Percentiles rank a stretch among this genome's conserved stretches.
phyloP scores from a whole-genome alignment of 2,113 vertebrate species.

The Sinocyclocheilus anophthalmus region DNA sequence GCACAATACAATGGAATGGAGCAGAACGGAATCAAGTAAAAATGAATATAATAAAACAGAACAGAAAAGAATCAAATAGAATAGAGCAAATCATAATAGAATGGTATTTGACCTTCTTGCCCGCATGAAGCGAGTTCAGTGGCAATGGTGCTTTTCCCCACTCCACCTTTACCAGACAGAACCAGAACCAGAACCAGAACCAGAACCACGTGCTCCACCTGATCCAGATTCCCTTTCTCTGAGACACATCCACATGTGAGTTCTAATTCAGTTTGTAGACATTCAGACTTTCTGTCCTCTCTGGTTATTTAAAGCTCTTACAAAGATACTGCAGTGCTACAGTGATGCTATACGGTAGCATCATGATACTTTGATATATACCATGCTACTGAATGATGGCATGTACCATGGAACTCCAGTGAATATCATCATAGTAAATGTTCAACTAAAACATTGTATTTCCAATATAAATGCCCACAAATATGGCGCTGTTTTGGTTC shows the following conservation, averaged over 20 bases:
- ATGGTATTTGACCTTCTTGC: constrained; percentile 83
- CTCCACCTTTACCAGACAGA: constrained; percentile 93
- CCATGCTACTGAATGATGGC: no score
- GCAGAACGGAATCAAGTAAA: neutral
- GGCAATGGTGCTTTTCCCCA: constrained; percentile 94
- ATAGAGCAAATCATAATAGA: neutral
- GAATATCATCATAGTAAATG: neutral
- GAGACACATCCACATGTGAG: neutral
- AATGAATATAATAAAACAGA: neutral
- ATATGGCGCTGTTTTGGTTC: neutral
- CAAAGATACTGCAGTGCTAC: neutral
- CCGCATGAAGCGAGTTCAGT: constrained; percentile 82
- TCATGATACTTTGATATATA: neutral
- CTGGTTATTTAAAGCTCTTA: neutral
- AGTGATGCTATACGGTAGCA: neutral
- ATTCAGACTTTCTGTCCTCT: neutral
- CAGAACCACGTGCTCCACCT: constrained; percentile 83
- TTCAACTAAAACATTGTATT: neutral
- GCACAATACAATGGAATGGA: neutral
- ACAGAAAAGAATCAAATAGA: neutral
- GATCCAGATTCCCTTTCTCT: constrained; percentile 69
- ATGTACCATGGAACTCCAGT: neutral
- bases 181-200: constrained; percentile 85
- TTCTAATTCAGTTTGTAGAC: neutral
- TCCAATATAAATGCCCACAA: neutral